Base-by-base conservation (phyloP, 2,113 vertebrate species). In the Scalopus aquaticus region DNA sequence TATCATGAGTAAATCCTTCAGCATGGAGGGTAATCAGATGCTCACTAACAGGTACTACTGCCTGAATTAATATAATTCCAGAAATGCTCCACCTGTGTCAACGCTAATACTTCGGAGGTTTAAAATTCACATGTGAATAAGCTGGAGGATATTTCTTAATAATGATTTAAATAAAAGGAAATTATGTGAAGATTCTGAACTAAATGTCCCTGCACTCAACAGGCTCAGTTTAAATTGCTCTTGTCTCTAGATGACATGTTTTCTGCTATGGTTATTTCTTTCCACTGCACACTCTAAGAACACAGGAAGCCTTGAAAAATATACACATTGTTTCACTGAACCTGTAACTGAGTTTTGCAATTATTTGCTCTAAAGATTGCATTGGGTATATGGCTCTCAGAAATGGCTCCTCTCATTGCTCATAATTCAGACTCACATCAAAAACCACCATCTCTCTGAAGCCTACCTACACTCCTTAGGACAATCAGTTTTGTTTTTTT, bases 101-200 rank as follows among this genome's bases (percentile, higher is more conserved):
- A 98, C 98, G 98, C 98, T 98, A 99, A 99, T 99, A 98, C 98
- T 97, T 98, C 97, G 93, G 97, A 98, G 98, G 98, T 97, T 97
- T 97, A 96, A 69, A 86, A 97, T 97, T 98, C 98, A 96, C 93
- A 92, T 90, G 87, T 90, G 96, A 97, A 97, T 95, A 97, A 98
- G 81, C 86, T 95, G 93, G 95, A 95, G 97, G 97, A 98, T 98
- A 98, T 99, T 98, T 98, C 97, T 98, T 98, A 98, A 99, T 98
- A 98, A 99, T 98, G 98, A 97, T 98, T 98, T 98, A 98, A 98
- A 99, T 98, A 98, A 99, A 99, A 98, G 98, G 97, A 98, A 99
- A 99, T 99, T 99, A 98, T 93, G 26, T 96, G 95, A 92, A 97
- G 91, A 97, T 97, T 97, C 97, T 97, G 92, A 97, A 98, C 97